Percentiles rank a stretch among this genome's conserved stretches.
These are phyloP conservation scores for Ageneiosus marmoratus DNA, from an alignment of 2,113 vertebrate species.

Conservation along the genomic window DNA sequence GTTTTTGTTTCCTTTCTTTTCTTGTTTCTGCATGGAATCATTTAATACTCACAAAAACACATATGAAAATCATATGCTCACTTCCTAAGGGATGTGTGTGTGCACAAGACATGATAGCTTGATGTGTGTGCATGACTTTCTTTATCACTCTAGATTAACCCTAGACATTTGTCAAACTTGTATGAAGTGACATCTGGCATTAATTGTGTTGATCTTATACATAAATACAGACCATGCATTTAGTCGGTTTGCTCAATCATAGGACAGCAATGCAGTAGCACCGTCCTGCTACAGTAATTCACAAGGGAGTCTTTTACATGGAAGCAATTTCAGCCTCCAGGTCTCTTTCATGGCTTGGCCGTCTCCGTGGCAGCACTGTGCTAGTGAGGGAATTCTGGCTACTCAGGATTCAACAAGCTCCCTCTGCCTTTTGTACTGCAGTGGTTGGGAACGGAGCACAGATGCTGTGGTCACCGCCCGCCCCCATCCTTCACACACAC, in stretches of 20 bases:
- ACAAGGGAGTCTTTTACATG: conserved; percentile 16
- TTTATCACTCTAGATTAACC: not conserved
- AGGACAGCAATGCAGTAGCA: conserved; percentile 43
- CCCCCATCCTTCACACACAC: conserved; percentile 17
- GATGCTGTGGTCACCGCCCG: conserved; percentile 59
- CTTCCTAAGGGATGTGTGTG: not conserved
- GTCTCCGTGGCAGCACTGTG: conserved; percentile 66
- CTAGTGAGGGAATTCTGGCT: conserved; percentile 61
- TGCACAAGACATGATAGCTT: not conserved
- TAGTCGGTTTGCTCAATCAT: conserved; percentile 17
- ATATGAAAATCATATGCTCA: not conserved
- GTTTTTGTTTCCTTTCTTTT: no score
- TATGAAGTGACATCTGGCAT: conserved; percentile 57
- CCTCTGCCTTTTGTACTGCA: conserved; percentile 54
- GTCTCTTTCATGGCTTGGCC: conserved; percentile 45
- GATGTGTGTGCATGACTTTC: conserved; percentile 11
- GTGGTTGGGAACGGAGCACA: conserved; percentile 57
- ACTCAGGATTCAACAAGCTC: conserved; percentile 53
- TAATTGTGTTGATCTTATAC: conserved; percentile 11
- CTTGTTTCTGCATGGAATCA: no score
- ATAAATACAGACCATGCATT: conserved; percentile 4
- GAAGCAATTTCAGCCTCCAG: not conserved
- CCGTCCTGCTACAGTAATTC: conserved; percentile 12
- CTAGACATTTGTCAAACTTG: conserved; percentile 12
- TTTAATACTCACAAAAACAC: not conserved